These are phyloP conservation scores for Bungarus multicinctus DNA, from an alignment of 2,113 vertebrate species.

Conservation along the genomic window DNA sequence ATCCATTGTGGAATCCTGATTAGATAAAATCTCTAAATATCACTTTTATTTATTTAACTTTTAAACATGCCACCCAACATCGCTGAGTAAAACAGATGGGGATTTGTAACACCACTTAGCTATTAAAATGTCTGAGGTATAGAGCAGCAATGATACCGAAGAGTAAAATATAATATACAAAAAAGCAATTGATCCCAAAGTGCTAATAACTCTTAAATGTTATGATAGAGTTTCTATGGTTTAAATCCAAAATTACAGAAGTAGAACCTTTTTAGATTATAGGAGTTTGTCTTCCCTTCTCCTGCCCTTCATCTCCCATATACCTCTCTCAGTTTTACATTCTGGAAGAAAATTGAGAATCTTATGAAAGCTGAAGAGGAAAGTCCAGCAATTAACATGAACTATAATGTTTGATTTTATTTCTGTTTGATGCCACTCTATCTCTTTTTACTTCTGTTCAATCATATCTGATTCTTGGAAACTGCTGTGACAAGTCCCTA, in stretches of 20 bases:
- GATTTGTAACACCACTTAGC: neutral
- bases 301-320: neutral
- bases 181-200: neutral
- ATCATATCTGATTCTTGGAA: neutral
- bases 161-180: neutral
- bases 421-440: neutral
- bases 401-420: neutral
- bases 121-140: neutral
- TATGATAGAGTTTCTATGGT: neutral
- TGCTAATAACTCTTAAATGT: neutral
- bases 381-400: neutral
- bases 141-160: neutral
- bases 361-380: neutral
- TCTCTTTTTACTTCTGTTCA: neutral
- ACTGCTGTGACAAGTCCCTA: neutral
- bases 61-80: constrained; percentile 32
- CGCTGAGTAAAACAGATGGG: constrained; percentile 6
- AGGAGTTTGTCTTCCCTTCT: neutral
- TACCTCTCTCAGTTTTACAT: neutral
- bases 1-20: constrained; percentile 48
- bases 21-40: constrained; percentile 51
- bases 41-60: constrained; percentile 49
- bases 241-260: neutral
- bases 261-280: neutral
- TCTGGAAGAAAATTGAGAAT: neutral